Conservation (phyloP, 2,888 invertebrate species). For the Penaeus monodon region DNA sequence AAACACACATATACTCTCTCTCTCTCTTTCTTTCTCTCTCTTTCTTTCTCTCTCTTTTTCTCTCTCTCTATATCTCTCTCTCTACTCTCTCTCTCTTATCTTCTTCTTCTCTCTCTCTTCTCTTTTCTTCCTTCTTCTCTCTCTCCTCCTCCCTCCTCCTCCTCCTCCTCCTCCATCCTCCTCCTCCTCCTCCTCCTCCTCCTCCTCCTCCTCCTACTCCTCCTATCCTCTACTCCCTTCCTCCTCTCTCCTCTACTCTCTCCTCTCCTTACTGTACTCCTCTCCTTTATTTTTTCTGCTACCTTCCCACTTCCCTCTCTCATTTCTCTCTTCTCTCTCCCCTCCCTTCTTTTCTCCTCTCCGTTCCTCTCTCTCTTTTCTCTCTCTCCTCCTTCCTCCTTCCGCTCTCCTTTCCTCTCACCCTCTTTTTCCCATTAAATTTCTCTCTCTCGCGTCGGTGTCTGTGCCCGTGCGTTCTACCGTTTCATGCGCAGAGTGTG, state of each 20-base stretch:
- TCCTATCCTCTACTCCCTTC: too few relatives aligned
- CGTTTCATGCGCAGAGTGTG: too few relatives aligned
- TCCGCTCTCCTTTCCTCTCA: not conserved
- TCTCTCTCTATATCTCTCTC: conserved; percentile 12
- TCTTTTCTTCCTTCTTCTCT: too few relatives aligned
- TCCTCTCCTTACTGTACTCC: too few relatives aligned
- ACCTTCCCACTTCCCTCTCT: too few relatives aligned
- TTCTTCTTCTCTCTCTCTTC: not conserved
- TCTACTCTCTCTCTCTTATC: not conserved
- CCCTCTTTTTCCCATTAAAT: not conserved
- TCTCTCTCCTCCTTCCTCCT: not conserved
- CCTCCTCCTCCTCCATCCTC: not conserved
- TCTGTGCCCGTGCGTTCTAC: too few relatives aligned
- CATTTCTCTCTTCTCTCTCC: not conserved
- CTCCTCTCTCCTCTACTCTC: not conserved
- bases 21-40: not conserved
- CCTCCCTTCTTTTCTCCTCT: not conserved
- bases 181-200: too few relatives aligned
- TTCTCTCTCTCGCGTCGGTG: too few relatives aligned
- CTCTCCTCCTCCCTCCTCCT: not conserved
- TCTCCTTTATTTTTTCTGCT: too few relatives aligned
- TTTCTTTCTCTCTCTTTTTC: not conserved
- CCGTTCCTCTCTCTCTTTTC: not conserved
- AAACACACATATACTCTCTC: not conserved
- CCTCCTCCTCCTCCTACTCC: not conserved